Conservation (phyloP, 2,888 invertebrate species). For the Polydrusus cervinus region DNA sequence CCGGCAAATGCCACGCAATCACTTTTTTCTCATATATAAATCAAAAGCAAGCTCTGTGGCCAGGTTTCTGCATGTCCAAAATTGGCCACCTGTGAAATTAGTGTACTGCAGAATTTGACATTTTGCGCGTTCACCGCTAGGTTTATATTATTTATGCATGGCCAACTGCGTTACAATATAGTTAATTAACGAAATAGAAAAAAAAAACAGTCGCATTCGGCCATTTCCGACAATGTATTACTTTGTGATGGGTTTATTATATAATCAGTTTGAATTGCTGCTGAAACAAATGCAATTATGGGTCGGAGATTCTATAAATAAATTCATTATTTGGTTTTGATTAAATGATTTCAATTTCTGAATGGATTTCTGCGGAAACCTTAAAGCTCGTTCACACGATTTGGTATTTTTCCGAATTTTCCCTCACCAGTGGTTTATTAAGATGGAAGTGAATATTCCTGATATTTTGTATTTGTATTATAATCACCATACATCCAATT, state of each 20-base stretch:
- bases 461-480: no score
- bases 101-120: slow-evolving; percentile 58
- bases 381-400: no score
- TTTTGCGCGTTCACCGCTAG: slow-evolving; percentile 56
- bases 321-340: not conserved
- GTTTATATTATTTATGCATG: slow-evolving; percentile 61
- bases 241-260: slow-evolving; percentile 57
- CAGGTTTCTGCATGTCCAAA: slow-evolving; percentile 54
- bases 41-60: slow-evolving; percentile 49
- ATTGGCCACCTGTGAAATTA: slow-evolving; percentile 61
- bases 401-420: no score
- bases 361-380: no score
- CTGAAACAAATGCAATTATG: slow-evolving; percentile 48
- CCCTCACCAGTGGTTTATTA: no score
- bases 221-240: slow-evolving; percentile 56
- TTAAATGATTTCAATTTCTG: not conserved
- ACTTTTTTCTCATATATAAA: slow-evolving; percentile 53
- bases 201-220: slow-evolving; percentile 35
- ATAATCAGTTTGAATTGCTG: slow-evolving; percentile 58
- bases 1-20: slow-evolving; percentile 50
- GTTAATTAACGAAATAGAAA: slow-evolving; percentile 60
- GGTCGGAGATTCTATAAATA: slow-evolving; percentile 29
- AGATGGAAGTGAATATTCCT: no score
- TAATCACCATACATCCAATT: no score
- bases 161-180: slow-evolving; percentile 58